phyloP scores from a whole-genome alignment of 2,888 invertebrate species.

The Paralinhomoeus sp. region DNA sequence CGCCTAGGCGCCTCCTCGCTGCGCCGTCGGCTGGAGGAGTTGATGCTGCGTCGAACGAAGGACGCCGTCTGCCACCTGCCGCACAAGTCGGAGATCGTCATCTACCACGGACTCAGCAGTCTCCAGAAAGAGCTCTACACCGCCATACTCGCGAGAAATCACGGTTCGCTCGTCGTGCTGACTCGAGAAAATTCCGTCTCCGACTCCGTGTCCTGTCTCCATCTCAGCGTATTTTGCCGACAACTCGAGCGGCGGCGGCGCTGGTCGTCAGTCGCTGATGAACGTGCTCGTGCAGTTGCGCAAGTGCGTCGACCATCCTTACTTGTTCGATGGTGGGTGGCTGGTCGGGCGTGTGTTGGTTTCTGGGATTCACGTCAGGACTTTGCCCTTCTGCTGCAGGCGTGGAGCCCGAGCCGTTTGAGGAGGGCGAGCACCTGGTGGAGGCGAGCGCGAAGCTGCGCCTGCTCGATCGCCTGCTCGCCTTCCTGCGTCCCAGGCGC shows the following conservation, averaged over 20 bases:
- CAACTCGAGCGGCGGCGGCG: neutral
- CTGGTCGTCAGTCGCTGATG: constrained; percentile 8
- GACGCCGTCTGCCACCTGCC: constrained; percentile 25
- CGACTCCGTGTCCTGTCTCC: neutral
- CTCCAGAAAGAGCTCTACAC: constrained; percentile 29
- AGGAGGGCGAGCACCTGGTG: constrained; percentile 30
- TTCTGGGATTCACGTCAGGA: neutral
- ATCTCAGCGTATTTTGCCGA: neutral
- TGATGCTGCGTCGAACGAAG: constrained; percentile 27
- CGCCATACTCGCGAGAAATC: constrained; percentile 27
- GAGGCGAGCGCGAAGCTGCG: constrained; percentile 28
- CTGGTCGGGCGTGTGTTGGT: neutral
- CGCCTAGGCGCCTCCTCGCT: constrained; percentile 7
- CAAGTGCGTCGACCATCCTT: constrained; percentile 30
- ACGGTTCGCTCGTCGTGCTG: constrained; percentile 12
- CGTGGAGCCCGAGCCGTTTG: constrained; percentile 31
- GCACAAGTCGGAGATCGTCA: constrained; percentile 24
- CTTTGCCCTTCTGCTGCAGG: constrained; percentile 11
- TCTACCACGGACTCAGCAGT: constrained; percentile 27
- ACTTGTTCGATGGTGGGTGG: constrained; percentile 28
- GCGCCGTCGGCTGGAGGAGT: constrained; percentile 23
- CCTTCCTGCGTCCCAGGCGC: constrained; percentile 18
- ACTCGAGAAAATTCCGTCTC: neutral
- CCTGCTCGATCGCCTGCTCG: constrained; percentile 26
- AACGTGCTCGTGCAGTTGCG: constrained; percentile 29